Evolutionary conservation across 2,888 invertebrate genomes (phyloP).

Genomic region (Rapana venosa): DNA sequence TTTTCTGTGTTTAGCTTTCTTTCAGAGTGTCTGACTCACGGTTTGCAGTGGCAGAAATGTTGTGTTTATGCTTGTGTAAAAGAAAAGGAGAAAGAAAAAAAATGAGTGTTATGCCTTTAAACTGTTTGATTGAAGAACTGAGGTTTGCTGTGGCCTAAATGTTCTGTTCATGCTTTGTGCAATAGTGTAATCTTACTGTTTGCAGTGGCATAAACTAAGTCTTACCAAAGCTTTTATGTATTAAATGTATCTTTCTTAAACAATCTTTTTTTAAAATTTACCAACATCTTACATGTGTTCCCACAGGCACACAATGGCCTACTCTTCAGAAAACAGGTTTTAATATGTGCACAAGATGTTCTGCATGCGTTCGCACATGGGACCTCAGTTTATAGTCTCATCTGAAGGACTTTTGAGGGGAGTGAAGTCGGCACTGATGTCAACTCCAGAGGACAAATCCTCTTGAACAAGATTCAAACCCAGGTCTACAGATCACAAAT

Average conservation of each 20-base stretch:
- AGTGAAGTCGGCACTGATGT: no score
- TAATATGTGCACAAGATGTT: no score
- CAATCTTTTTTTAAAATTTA: background rate
- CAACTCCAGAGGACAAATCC: no score
- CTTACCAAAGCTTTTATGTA: background rate
- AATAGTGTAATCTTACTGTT: background rate
- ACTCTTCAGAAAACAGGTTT: no score
- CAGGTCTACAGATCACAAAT: no score
- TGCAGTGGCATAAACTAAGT: background rate
- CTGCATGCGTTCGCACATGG: no score
- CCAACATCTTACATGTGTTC: background rate
- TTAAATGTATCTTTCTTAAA: background rate
- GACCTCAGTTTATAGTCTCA: no score
- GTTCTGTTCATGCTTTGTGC: background rate
- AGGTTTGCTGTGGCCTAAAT: background rate
- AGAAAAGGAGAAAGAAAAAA: background rate
- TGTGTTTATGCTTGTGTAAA: background rate
- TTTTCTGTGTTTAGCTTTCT: background rate
- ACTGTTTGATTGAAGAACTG: background rate
- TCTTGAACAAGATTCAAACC: no score
- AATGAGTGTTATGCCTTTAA: no score
- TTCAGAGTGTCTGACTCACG: background rate
- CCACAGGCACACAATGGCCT: no score
- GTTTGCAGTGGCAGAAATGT: background rate
- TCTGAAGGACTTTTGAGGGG: no score